phyloP scores from a whole-genome alignment of 2,113 vertebrate species.

The Equus quagga region DNA sequence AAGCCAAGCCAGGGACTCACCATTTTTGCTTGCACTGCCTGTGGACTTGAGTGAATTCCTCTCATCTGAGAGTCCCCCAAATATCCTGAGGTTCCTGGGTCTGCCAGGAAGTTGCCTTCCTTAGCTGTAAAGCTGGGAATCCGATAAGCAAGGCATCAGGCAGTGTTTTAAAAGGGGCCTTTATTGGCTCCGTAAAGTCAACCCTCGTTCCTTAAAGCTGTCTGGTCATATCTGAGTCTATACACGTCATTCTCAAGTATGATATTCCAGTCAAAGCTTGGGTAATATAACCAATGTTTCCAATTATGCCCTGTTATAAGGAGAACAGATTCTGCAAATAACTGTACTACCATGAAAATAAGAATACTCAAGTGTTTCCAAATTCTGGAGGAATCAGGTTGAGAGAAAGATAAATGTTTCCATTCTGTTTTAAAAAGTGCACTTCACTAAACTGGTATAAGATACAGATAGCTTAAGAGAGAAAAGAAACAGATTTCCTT shows the following conservation, averaged over 20 bases:
- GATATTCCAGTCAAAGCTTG: no score
- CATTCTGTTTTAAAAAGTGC: not conserved
- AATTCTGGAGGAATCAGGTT: no score
- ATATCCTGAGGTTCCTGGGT: not conserved
- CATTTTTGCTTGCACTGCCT: not conserved
- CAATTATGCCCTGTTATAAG: no score
- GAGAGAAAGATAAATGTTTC: no score
- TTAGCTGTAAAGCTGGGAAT: not conserved
- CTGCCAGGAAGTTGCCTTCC: not conserved
- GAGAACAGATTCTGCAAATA: no score
- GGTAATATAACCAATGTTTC: no score
- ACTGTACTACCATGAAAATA: no score
- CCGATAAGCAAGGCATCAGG: not conserved
- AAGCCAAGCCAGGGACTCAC: not conserved
- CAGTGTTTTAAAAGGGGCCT: not conserved
- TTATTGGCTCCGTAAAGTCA: not conserved
- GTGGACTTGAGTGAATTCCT: not conserved
- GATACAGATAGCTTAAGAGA: not conserved
- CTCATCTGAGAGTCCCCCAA: not conserved
- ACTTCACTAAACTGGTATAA: not conserved
- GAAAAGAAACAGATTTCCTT: not conserved
- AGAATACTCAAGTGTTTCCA: no score
- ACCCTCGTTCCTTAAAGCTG: no score
- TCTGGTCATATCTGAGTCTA: no score
- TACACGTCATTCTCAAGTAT: no score